A percentile compares a stretch with the other conserved stretches of the same genome.
These are phyloP conservation scores for Phocides pigmalion DNA, from an alignment of 1,140 invertebrate species.

Conservation along the genomic window DNA sequence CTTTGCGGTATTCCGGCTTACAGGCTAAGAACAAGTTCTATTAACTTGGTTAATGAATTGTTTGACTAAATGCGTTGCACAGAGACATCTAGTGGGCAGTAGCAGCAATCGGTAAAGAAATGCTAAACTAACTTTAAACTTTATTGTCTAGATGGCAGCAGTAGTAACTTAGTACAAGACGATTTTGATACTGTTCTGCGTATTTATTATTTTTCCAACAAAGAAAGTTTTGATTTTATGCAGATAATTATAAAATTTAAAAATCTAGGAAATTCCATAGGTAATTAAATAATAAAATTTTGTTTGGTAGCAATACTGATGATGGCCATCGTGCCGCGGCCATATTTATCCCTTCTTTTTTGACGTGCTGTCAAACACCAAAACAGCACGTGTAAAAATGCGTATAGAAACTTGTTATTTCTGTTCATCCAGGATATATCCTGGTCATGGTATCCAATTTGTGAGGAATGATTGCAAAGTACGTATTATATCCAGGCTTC, in stretches of 20 bases:
- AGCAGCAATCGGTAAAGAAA: conserved; percentile 27
- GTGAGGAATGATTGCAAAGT: conserved; percentile 95
- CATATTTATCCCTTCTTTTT: conserved; percentile 45
- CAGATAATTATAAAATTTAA: conserved; percentile 3
- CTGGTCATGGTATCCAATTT: conserved; percentile 94
- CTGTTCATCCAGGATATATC: conserved; percentile 93
- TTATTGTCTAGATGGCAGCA: conserved; percentile 18
- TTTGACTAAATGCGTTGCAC: neutral
- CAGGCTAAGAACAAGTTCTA: conserved; percentile 39
- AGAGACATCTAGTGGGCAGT: conserved; percentile 53
- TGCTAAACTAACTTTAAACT: neutral
- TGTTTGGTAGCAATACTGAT: conserved; percentile 11
- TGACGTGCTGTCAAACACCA: conserved; percentile 61
- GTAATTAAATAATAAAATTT: conserved; percentile 10
- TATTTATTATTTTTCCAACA: too few species aligned
- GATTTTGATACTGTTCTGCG: too few species aligned
- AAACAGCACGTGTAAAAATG: conserved; percentile 85
- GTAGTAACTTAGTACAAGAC: too few species aligned
- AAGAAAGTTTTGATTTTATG: too few species aligned
- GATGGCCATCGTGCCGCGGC: neutral
- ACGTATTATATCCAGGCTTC: conserved; percentile 37
- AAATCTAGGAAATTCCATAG: too few species aligned
- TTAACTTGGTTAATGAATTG: conserved; percentile 1
- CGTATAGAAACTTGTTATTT: conserved; percentile 95
- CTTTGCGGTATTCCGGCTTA: conserved; percentile 44